Evolutionary conservation across 2,797 vertebrate genomes (phyloP), one percentile per base, ranked within the genome.

Genomic region (Tamandua tetradactyla): DNA sequence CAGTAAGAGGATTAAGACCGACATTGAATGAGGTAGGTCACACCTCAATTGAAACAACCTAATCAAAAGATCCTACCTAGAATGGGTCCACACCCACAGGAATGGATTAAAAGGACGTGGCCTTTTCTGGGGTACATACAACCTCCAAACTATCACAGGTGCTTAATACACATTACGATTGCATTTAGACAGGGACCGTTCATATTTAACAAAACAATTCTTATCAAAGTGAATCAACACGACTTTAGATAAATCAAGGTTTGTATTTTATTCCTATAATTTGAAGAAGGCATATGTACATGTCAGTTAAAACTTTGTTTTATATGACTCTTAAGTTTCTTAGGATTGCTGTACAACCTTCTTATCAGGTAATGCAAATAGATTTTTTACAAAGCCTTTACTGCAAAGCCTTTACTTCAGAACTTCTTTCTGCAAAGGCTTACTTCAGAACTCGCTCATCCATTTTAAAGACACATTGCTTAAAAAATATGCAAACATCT

Each of bases 401-500:
- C 87, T 40, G 79, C 49, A 55, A 83, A 68, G 17, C 47, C 55
- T 47, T 90, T 68, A 72, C 52, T 93, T 94, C 25, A 47, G 78
- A 37, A 27, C 10, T 90, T n/a, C 79, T n/a, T 87, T 87, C 87
- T 40, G 78, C 55, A 55, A 82, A 68, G 15, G 42, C 55, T 89
- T 68, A 71, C 57, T 93, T 94, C 25, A 44, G 78, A 37, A 23
- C 10, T 90, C n/a, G 49, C 57, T 76, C 71, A 47, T 40, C 52
- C 78, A 37, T 78, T 68, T 95, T 55, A 5, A 93, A 95, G 85
- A 78, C 7, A 44, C 32, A 0, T 15, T 69, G 27, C 81, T 79
- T 89, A 83, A 79, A 94, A 93, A 88, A 83, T 37, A 59, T 62
- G 79, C 89, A 91, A 85, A 87, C 69, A 88, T 95, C 82, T 95